Evolutionary conservation across 2,113 vertebrate genomes (phyloP).

Genomic region (Myotis davidii): DNA sequence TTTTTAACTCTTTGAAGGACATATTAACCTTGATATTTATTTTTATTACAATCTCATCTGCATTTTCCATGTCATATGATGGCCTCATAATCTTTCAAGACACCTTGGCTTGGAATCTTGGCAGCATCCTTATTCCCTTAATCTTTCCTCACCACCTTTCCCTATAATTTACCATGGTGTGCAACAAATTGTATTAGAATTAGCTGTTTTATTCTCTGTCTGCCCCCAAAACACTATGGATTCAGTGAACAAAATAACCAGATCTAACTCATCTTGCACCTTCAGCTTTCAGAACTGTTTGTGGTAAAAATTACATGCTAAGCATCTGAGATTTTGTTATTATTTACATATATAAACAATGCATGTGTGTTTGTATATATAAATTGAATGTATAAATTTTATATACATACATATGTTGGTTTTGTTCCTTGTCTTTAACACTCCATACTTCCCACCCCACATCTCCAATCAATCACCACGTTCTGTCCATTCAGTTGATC

Average conservation of each 20-base stretch:
- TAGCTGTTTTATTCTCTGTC: background rate
- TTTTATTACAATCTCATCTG: background rate
- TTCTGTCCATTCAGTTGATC: background rate
- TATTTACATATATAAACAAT: background rate
- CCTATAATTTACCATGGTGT: background rate
- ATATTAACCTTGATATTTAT: constrained; percentile 22
- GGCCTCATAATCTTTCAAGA: constrained; percentile 37
- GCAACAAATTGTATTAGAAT: constrained; percentile 22
- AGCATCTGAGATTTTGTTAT: background rate
- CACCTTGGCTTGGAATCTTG: background rate
- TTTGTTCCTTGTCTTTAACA: constrained; percentile 36
- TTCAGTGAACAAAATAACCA: constrained; percentile 32
- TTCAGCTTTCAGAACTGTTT: constrained; percentile 6
- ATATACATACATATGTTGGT: background rate
- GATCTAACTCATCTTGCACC: background rate
- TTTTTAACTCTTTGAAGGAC: background rate
- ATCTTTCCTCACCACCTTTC: background rate
- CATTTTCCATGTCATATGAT: constrained; percentile 17
- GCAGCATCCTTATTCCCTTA: background rate
- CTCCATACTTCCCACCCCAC: background rate
- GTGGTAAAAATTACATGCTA: constrained; percentile 36
- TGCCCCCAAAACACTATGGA: background rate
- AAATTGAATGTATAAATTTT: constrained; percentile 1
- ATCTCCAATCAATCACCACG: constrained; percentile 9
- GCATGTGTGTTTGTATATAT: background rate